Conservation (phyloP, 2,113 vertebrate species). For the Neogobius melanostomus region DNA sequence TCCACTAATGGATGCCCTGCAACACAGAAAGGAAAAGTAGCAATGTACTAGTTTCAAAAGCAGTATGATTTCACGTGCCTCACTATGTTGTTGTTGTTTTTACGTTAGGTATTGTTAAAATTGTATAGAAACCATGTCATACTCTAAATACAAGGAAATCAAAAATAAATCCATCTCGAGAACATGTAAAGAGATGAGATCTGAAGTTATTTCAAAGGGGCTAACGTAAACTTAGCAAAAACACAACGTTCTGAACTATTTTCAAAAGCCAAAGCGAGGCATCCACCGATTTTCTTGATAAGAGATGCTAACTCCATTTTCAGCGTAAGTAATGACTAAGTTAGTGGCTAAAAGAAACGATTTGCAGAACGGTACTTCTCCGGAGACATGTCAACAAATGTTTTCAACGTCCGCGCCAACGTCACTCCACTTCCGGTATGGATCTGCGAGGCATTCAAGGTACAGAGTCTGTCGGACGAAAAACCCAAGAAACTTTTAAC, state of each 20-base stretch:
- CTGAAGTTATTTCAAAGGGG: slow-evolving; percentile 15
- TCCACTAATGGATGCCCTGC: slow-evolving; percentile 87
- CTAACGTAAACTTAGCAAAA: slow-evolving; percentile 12
- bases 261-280: neutral
- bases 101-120: no score
- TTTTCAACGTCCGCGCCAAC: slow-evolving; percentile 78
- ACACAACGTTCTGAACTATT: neutral
- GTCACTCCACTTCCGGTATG: slow-evolving; percentile 66
- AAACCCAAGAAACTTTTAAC: neutral
- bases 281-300: slow-evolving; percentile 83
- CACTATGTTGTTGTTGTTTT: no score
- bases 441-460: slow-evolving; percentile 52
- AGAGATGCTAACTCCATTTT: slow-evolving; percentile 78
- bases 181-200: neutral
- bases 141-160: neutral
- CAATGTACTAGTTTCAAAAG: neutral
- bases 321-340: neutral
- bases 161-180: neutral
- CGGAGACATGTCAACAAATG: slow-evolving; percentile 51
- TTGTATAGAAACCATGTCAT: no score
- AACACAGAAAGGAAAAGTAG: neutral
- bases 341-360: neutral
- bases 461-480: slow-evolving; percentile 4
- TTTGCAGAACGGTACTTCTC: neutral
- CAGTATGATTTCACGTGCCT: neutral